These are phyloP conservation scores for Chunga burmeisteri DNA, from an alignment of 2,113 vertebrate species.

Conservation along the genomic window DNA sequence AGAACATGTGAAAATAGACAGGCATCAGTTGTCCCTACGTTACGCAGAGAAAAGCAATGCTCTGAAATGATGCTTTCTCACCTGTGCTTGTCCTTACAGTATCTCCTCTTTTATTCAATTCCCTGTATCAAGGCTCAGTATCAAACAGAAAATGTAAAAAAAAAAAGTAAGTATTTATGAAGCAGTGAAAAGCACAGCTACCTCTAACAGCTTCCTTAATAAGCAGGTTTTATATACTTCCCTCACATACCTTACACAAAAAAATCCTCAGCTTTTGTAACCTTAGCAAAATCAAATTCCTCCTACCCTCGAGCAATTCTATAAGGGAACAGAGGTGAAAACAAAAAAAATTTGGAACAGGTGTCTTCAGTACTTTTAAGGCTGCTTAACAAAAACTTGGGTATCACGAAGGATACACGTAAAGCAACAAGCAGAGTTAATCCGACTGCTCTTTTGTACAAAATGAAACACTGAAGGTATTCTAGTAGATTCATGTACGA, in stretches of 20 bases:
- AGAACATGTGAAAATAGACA: neutral
- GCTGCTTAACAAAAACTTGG: neutral
- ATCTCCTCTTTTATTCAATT: neutral
- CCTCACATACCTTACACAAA: neutral
- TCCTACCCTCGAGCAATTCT: neutral
- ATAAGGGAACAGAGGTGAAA: neutral
- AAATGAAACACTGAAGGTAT: neutral
- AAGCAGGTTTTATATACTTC: neutral
- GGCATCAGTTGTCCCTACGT: neutral
- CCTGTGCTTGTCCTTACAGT: neutral
- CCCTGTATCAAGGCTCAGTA: neutral
- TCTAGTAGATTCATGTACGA: neutral
- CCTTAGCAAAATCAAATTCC: neutral
- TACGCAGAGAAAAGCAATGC: neutral
- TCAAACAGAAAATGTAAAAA: neutral
- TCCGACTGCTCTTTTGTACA: neutral
- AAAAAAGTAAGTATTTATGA: neutral
- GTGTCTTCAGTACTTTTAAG: neutral
- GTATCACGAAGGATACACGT: neutral
- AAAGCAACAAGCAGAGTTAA: conserved; percentile 7
- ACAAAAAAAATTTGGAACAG: neutral
- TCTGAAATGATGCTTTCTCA: neutral
- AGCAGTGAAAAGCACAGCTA: neutral
- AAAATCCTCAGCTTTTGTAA: neutral
- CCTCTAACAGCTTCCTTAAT: neutral